Evolutionary conservation across 2,113 vertebrate species (phyloP).

Genomic region (Zosterops borbonicus): DNA sequence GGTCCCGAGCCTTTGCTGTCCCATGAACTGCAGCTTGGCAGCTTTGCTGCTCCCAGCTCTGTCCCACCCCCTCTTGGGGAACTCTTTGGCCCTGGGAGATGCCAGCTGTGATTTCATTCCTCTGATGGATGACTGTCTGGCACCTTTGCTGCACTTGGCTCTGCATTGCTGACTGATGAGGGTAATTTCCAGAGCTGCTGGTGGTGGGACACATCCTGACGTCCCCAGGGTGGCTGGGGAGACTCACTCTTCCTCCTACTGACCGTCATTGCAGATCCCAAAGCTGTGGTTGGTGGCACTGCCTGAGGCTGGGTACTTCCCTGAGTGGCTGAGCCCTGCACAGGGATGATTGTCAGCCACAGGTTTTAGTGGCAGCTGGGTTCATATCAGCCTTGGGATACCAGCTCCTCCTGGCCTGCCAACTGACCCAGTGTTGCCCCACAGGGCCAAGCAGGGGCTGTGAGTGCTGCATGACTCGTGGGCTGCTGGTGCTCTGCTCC

Average conservation of each 20-base stretch:
- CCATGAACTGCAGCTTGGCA: neutral
- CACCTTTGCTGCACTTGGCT: neutral
- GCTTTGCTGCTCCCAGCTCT: neutral
- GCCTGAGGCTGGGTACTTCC: fast-evolving
- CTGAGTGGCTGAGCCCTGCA: neutral
- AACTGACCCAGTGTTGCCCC: fast-evolving
- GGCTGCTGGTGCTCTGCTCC: neutral
- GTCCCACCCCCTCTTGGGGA: neutral
- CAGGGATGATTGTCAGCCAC: neutral
- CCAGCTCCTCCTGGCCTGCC: neutral
- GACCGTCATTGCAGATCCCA: neutral
- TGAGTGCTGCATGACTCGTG: neutral
- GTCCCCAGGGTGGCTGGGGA: fast-evolving
- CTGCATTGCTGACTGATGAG: constrained; percentile 5
- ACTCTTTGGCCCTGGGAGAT: neutral
- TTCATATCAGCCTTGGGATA: neutral
- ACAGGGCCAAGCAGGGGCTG: fast-evolving
- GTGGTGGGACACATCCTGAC: neutral
- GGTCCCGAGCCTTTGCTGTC: neutral
- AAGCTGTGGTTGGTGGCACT: neutral
- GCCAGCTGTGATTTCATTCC: constrained; percentile 15
- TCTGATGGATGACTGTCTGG: constrained; percentile 28
- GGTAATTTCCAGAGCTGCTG: constrained; percentile 24
- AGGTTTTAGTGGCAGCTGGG: neutral
- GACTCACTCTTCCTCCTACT: neutral